These are phyloP conservation scores for Aleiodes sp. DNA, from an alignment of 1,140 invertebrate genomes.

Conservation along the genomic window DNA sequence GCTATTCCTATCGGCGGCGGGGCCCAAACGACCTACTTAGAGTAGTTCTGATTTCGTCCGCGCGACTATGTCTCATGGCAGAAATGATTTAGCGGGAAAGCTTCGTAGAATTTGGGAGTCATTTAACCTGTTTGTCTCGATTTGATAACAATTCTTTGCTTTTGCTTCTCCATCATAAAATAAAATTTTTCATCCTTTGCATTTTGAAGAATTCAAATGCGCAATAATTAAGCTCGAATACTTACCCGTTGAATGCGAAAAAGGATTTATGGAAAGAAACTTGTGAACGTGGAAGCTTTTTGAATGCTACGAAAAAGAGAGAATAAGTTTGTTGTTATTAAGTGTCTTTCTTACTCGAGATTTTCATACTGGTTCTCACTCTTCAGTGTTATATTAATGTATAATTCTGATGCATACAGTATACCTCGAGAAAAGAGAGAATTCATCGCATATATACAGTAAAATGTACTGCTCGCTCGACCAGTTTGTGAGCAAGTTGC, in stretches of 20 bases:
- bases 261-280: constrained; percentile 6
- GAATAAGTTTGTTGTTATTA: neutral
- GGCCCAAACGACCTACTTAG: too few relatives aligned
- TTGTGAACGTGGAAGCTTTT: constrained; percentile 16
- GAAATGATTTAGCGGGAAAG: too few relatives aligned
- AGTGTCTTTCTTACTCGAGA: neutral
- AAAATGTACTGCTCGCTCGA: constrained; percentile 29
- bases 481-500: constrained; percentile 64
- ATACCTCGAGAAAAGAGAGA: neutral
- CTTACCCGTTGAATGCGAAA: neutral
- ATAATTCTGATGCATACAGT: constrained; percentile 6
- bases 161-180: too few relatives aligned
- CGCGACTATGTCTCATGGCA: too few relatives aligned
- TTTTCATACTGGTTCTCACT: neutral
- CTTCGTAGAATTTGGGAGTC: too few relatives aligned
- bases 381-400: neutral
- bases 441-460: neutral
- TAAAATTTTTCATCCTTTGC: neutral
- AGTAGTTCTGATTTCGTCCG: too few relatives aligned
- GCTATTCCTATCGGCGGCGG: too few relatives aligned
- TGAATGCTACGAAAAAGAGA: constrained; percentile 7
- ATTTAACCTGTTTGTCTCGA: too few relatives aligned
- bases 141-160: too few relatives aligned
- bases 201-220: neutral
- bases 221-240: neutral